Percentiles rank a stretch among this genome's conserved stretches.
These are phyloP conservation scores for Tetraodon nigroviridis DNA, from an alignment of 2,113 vertebrate genomes.

Conservation along the genomic window DNA sequence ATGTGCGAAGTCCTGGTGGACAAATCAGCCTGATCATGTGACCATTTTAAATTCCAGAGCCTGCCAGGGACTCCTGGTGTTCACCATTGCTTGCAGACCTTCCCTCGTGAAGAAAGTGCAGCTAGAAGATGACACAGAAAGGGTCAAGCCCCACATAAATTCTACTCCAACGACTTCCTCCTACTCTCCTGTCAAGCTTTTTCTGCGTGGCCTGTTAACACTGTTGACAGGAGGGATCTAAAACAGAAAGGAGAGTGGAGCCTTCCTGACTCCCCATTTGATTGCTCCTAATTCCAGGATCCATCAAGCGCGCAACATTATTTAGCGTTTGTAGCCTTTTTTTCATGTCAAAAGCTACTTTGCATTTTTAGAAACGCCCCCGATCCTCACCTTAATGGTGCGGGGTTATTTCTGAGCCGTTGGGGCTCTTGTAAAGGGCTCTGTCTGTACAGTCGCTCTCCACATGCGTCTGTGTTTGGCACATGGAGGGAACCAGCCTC, in stretches of 20 bases:
- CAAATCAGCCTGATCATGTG: slow-evolving; percentile 52
- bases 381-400: too few relatives aligned
- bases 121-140: slow-evolving; percentile 30
- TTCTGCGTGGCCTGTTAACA: slow-evolving; percentile 31
- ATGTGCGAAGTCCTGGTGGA: slow-evolving; percentile 18
- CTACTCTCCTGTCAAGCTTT: slow-evolving; percentile 9
- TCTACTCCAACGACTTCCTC: slow-evolving; percentile 45
- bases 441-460: slow-evolving; percentile 42
- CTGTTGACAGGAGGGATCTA: slow-evolving; percentile 30
- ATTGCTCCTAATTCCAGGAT: slow-evolving; percentile 69
- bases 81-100: slow-evolving; percentile 42
- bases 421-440: slow-evolving; percentile 40
- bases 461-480: slow-evolving; percentile 52
- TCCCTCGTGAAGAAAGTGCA: slow-evolving; percentile 30
- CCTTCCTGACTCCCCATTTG: slow-evolving; percentile 14
- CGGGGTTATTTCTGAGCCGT: too few relatives aligned
- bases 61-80: slow-evolving; percentile 26
- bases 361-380: not conserved
- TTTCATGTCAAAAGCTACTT: too few relatives aligned
- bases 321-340: too few relatives aligned
- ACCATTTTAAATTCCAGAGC: slow-evolving; percentile 12
- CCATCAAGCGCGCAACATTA: too few relatives aligned
- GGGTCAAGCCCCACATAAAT: slow-evolving; percentile 35
- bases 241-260: slow-evolving; percentile 27
- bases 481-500: slow-evolving; percentile 44